Base-by-base conservation (phyloP, 1,140 invertebrate species). In the Paralvinella palmiformis region DNA sequence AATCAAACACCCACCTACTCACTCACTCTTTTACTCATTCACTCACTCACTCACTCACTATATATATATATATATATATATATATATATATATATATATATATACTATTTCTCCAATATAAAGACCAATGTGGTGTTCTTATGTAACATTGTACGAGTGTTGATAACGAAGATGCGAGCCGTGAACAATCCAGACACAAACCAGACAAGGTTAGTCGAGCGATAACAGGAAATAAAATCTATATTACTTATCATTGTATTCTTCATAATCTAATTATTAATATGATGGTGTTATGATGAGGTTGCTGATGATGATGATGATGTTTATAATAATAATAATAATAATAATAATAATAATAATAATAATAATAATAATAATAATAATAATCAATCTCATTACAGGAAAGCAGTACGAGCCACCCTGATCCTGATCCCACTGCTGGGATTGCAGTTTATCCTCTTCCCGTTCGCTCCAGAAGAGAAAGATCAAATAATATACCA, bases 131-230 rank as follows among this genome's bases (percentile, higher is more conserved):
- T 95, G 24, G 81, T 90, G 59, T 96, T 97, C 79, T 85, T 97
- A 36, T 89, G 91, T 78, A 96, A 96, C 82, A 96, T 97, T 71
- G 88, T 96, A 52, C 85, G 92, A 59, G 91, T 96, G 3, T 84
- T 96, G n/a, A 85, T 94, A 35, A 88, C 89, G 5, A 96, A 96
- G 79, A 80, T 96, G 58, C 84, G 89, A 71, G 87, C 87, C 70
- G 75, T 82, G 22, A 78, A 77, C 69, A 76, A 75, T 17, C 78
- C 80, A 17, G 81, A 83, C 58, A 74, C 77, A 1, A 71, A 75
- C 41, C 77, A 82, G 63, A 79, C 76, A 32, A 77, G 72, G 81
- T 82, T 32, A 41, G 70, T 66, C n/a, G n/a, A 41, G 4, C 57
- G 37, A 22, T 3, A 59, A 37, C 24, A 31, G n/a, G 10, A 41